phyloP scores from a whole-genome alignment of 2,113 vertebrate species.

The Rhipidura dahli region DNA sequence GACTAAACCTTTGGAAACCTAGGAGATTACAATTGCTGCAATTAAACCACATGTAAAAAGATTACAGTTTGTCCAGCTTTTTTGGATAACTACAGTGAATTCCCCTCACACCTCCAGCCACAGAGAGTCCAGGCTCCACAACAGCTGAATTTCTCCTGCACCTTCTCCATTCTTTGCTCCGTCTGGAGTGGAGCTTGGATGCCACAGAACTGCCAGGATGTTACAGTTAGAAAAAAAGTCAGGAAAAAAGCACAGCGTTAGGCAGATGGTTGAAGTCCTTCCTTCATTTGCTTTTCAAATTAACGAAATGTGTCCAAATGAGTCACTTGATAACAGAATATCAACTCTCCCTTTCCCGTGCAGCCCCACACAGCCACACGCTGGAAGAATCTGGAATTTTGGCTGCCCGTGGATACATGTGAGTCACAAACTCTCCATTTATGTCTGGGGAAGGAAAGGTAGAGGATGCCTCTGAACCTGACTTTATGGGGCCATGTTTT shows the following conservation, averaged over 20 bases:
- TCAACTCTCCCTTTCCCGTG: background rate
- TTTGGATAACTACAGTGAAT: background rate
- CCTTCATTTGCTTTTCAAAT: conserved; percentile 47
- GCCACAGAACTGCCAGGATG: background rate
- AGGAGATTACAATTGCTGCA: background rate
- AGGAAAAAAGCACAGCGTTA: background rate
- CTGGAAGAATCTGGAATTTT: background rate
- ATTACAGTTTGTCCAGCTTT: background rate
- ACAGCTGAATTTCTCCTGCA: background rate
- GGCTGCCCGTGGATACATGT: accelerated
- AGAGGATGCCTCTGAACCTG: background rate
- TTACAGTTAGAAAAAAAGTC: background rate
- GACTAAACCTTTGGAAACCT: background rate
- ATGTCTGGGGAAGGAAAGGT: background rate
- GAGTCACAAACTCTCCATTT: background rate
- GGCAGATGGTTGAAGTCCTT: conserved; percentile 41
- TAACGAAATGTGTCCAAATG: conserved; percentile 3
- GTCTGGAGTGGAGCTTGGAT: background rate
- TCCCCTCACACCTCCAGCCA: background rate
- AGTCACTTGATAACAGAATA: background rate
- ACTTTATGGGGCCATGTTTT: background rate
- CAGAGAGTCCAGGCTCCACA: background rate
- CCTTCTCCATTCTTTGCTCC: background rate
- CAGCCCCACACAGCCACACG: background rate
- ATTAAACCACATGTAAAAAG: background rate